phyloP scores from a whole-genome alignment of 2,797 vertebrate species.

The Australoheros facetus region DNA sequence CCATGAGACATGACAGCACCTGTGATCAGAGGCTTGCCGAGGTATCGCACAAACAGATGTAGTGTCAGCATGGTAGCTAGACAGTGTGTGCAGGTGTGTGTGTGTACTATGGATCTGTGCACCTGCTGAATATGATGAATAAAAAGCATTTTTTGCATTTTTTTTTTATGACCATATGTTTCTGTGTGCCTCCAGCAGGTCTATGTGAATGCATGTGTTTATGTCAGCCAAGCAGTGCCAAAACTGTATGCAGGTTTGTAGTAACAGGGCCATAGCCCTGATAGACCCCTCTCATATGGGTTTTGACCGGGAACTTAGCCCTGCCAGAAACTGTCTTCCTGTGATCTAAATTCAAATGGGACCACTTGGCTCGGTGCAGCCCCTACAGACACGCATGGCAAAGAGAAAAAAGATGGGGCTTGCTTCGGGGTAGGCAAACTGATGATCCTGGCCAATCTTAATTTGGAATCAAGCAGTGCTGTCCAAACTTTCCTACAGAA shows the following conservation, averaged over 20 bases:
- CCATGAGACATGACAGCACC: conserved; percentile 58
- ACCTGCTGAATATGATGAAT: conserved; percentile 23
- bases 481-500: not conserved
- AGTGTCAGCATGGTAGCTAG: conserved; percentile 60
- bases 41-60: conserved; percentile 67
- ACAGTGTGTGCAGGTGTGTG: conserved; percentile 1
- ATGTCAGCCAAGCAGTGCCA: conserved; percentile 23
- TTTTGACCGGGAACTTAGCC: conserved; percentile 47
- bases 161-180: not conserved
- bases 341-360: conserved; percentile 67
- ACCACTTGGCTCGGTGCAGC: conserved; percentile 32
- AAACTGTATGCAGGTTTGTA: conserved; percentile 45
- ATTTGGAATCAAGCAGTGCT: not conserved
- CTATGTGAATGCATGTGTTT: conserved; percentile 14
- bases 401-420: conserved; percentile 7
- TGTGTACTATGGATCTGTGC: not conserved
- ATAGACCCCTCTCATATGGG: conserved; percentile 51
- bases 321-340: conserved; percentile 57
- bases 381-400: conserved; percentile 29
- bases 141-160: conserved; percentile 16
- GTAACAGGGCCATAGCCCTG: conserved; percentile 44
- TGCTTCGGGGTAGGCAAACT: not conserved
- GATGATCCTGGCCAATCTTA: not conserved
- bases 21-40: conserved; percentile 67
- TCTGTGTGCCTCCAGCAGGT: not conserved